Percentiles rank a stretch among this genome's conserved stretches.
Evolutionary conservation across 1,140 invertebrate genomes (phyloP).

Genomic region (Aphelenchoides avenae): DNA sequence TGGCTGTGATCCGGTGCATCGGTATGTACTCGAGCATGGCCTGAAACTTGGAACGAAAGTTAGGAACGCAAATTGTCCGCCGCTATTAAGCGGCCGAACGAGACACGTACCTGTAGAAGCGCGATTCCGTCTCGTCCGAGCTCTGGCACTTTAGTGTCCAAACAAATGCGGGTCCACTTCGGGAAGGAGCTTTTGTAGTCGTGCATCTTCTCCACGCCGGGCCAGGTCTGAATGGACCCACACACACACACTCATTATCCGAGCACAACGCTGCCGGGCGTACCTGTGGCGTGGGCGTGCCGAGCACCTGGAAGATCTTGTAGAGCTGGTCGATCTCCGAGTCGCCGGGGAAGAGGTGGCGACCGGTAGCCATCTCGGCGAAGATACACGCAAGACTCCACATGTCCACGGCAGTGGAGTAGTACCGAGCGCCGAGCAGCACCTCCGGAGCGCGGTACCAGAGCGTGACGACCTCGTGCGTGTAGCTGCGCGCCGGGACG

Average conservation of each 20-base stretch:
- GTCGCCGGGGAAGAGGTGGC: constrained; percentile 85
- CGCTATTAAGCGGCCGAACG: too few species aligned
- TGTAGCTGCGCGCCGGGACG: constrained; percentile 84
- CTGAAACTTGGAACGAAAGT: too few species aligned
- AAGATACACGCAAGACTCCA: constrained; percentile 96
- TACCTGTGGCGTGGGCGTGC: constrained; percentile 76
- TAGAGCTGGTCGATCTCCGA: constrained; percentile 93
- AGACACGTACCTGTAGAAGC: constrained; percentile 67
- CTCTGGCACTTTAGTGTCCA: constrained; percentile 58
- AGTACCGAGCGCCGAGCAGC: constrained; percentile 77
- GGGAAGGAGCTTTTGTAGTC: constrained; percentile 85
- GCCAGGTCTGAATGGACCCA: constrained; percentile 67
- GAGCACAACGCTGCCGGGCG: too few species aligned
- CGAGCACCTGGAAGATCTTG: constrained; percentile 77
- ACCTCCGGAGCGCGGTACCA: constrained; percentile 99
- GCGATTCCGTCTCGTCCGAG: constrained; percentile 64
- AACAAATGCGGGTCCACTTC: constrained; percentile 72
- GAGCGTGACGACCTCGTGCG: constrained; percentile 67
- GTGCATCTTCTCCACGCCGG: constrained; percentile 75
- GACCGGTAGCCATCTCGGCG: constrained; percentile 84
- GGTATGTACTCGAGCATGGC: too few species aligned
- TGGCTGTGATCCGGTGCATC: too few species aligned
- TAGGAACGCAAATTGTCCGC: too few species aligned
- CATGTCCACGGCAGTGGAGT: constrained; percentile 73
- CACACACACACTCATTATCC: not conserved